Evolutionary conservation across 2,888 invertebrate genomes (phyloP).

Genomic region (Pseudococcus longispinus): DNA sequence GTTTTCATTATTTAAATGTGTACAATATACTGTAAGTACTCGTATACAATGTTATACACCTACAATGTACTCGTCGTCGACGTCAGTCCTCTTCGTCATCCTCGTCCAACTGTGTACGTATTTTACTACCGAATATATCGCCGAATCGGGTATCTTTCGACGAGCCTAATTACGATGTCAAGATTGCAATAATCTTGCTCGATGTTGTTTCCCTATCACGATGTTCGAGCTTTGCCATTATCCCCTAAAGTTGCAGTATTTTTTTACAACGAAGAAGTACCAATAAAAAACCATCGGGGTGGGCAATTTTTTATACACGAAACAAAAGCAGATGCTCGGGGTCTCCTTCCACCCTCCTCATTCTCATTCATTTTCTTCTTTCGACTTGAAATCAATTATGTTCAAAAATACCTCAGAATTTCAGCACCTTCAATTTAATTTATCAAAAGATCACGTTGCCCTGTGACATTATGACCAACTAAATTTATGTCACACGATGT

Average conservation of each 20-base stretch:
- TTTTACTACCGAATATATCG: not conserved
- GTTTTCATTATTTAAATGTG: constrained; percentile 21
- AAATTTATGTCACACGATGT: no score
- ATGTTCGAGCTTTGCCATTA: not conserved
- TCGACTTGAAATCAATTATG: not conserved
- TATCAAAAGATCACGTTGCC: no score
- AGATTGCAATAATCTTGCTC: not conserved
- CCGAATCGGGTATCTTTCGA: not conserved
- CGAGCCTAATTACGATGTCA: not conserved
- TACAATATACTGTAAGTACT: not conserved
- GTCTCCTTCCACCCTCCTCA: not conserved
- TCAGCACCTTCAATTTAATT: no score
- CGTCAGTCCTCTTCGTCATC: not conserved
- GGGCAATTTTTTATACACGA: not conserved
- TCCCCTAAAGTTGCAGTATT: not conserved
- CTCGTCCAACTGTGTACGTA: not conserved
- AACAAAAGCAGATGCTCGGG: not conserved
- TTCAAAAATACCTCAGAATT: no score
- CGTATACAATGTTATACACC: not conserved
- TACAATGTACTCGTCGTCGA: not conserved
- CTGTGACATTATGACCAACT: no score
- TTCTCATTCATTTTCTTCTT: not conserved
- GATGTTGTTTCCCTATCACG: not conserved
- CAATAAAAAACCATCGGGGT: not conserved
- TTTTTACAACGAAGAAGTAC: not conserved